Evolutionary conservation across 1,140 invertebrate genomes (phyloP), one percentile per base, ranked within the genome.

Genomic region (Melitaea cinxia): DNA sequence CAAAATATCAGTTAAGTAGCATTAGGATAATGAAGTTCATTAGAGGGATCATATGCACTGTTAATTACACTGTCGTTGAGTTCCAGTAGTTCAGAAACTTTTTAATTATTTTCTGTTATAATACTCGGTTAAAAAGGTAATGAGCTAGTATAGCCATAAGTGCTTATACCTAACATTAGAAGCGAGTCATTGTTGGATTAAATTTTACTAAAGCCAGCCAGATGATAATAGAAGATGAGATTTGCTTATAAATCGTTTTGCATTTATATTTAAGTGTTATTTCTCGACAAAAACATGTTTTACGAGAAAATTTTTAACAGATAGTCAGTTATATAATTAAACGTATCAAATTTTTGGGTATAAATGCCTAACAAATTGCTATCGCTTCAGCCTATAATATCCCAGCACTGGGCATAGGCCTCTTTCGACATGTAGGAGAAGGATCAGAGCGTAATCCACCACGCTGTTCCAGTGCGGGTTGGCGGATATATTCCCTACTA

Each of bases 121-220:
- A 23, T 12, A 4, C 23, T 10, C 12, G 14, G 2, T 21, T 10
- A 23, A 59, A 68, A 66, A 64, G 57, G 70, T 55, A 59, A 72
- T 66, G 45, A 63, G 12, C 15, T 5, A 19, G 47, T 55, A 2
- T 21, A 68, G 15, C 75, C 67, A 78, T 84, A 80, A 82, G 85
- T 84, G 85, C 84, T 88, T 85, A 88, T 84, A n/a, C n/a, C n/a
- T n/a, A 80, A 78, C 82, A 88, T 85, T 80, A 84, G 79, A 47
- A 47, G 42, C 42, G 3, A 47, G 19, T 23, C 82, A 86, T 86
- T 84, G 73, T 84, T 78, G 75, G 72, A 79, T 84, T 80, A 79
- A 84, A 85, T 85, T 85, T 74, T 70, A 67, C 75, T 80, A 63
- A 79, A 79, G 80, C 81, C 71, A 78, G n/a, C n/a, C n/a, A n/a